Base-by-base conservation (phyloP, 1,140 invertebrate genomes). In the Asobara japonica region DNA sequence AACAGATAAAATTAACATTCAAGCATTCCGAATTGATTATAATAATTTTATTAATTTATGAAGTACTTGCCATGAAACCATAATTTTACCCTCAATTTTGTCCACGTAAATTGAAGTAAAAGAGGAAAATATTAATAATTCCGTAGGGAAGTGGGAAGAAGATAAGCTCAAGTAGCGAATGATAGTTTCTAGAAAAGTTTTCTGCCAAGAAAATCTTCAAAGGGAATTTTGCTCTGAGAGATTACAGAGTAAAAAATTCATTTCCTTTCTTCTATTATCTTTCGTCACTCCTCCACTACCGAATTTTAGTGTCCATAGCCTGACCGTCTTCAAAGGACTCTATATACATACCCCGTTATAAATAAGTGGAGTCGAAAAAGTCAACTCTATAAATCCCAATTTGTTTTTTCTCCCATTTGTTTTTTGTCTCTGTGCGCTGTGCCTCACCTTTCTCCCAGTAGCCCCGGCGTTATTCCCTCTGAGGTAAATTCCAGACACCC, bases 391-490 rank as follows among this genome's bases (percentile, higher is more conserved):
- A 56, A 25, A 8, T 56, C 51, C 20, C 22, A 25, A 25, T 56
- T 56, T 5, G 3, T 61, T 61, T 61, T 4, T 29, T 29, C n/a
- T n/a, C 6, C n/a, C n/a, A n/a, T n/a, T n/a, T n/a, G 7, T 61
- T 61, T 61, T 62, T 30, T 84, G 77, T 83, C 81, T 85, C 80
- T 86, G 80, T 86, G 85, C 82, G 82, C 79, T 85, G 86, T 84
- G 79, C 86, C 85, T 86, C 85, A 87, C 86, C 86, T 88, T 86
- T 81, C 80, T 81, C 82, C 75, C 79, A 76, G 78, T 81, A 77
- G 65, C 82, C 73, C 80, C 80, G 78, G 79, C 77, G 80, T 75
- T 56, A 73, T 74, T 74, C 76, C 74, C 51, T 56, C 51, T 56
- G 51, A 56, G 51, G 51, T 56, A 56, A 56, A 56, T 56, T 56